phyloP scores from a whole-genome alignment of 2,113 vertebrate species.

The Collichthys lucidus region DNA sequence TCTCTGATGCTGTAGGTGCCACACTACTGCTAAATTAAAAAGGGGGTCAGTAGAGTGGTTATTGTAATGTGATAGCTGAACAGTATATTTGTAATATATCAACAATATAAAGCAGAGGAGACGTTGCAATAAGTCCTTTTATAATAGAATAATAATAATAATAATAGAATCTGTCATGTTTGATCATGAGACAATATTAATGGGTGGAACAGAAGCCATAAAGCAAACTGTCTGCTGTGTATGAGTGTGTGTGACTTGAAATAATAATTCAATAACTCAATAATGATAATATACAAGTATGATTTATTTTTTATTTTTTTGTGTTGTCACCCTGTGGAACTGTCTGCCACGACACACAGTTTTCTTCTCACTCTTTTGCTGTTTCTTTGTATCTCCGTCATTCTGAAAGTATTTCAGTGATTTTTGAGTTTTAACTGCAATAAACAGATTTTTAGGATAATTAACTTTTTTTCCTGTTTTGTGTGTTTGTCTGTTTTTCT shows the following conservation, averaged over 20 bases:
- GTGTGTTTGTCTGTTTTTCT: neutral
- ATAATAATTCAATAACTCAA: conserved; percentile 47
- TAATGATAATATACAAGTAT: conserved; percentile 46
- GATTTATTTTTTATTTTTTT: conserved; percentile 20
- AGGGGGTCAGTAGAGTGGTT: conserved; percentile 26
- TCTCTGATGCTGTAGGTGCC: conserved; percentile 13
- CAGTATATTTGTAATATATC: conserved; percentile 40
- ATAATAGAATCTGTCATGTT: conserved; percentile 35
- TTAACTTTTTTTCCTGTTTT: neutral
- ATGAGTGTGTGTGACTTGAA: conserved; percentile 63
- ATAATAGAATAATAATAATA: conserved; percentile 12
- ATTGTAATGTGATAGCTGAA: conserved; percentile 55
- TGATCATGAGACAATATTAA: conserved; percentile 30
- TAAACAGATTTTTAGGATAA: conserved; percentile 82
- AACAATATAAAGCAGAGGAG: conserved; percentile 42
- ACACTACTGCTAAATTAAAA: conserved; percentile 27
- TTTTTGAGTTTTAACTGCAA: conserved; percentile 76
- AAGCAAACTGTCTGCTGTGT: conserved; percentile 59
- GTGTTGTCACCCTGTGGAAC: conserved; percentile 53
- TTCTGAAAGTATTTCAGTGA: conserved; percentile 53
- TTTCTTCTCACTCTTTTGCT: conserved; percentile 25
- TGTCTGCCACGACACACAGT: conserved; percentile 44
- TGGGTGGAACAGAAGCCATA: conserved; percentile 75
- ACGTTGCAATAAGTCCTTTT: conserved; percentile 71
- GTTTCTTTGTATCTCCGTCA: conserved; percentile 52